phyloP scores from a whole-genome alignment of 2,113 vertebrate genomes.

The Gasterosteus nipponicus region DNA sequence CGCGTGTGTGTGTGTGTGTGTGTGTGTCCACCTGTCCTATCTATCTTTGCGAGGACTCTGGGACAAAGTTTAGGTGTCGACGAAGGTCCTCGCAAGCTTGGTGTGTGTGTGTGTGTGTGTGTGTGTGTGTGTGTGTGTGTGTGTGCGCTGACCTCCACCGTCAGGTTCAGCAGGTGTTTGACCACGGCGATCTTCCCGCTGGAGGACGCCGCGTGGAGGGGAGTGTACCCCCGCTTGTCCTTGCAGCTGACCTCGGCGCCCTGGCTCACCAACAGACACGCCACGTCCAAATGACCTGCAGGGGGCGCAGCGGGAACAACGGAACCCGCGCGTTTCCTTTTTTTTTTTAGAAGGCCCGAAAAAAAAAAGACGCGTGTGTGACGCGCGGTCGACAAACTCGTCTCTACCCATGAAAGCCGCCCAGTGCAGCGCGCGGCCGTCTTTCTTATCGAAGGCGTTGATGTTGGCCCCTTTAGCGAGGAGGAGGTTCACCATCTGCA shows the following conservation, averaged over 20 bases:
- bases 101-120: constrained; percentile 3
- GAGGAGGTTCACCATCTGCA: constrained; percentile 94
- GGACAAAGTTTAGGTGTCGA: background rate
- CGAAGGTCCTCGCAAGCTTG: background rate
- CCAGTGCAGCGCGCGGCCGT: constrained; percentile 95
- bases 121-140: constrained; percentile 4
- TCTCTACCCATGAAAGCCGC: constrained; percentile 93
- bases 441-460: constrained; percentile 98
- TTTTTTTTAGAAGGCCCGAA: no score
- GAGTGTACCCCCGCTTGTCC: constrained; percentile 96
- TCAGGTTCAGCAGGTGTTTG: constrained; percentile 93
- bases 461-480: constrained; percentile 96
- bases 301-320: constrained; percentile 12
- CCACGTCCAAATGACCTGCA: constrained; percentile 93
- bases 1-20: background rate
- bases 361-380: background rate
- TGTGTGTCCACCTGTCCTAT: background rate
- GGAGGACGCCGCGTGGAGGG: constrained; percentile 93
- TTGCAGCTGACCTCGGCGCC: constrained; percentile 95
- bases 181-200: constrained; percentile 92
- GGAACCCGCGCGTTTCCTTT: no score
- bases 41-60: background rate
- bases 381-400: background rate
- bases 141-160: constrained; percentile 87
- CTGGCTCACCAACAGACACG: constrained; percentile 90